phyloP scores from a whole-genome alignment of 2,113 vertebrate species.

The Agelaius phoeniceus region DNA sequence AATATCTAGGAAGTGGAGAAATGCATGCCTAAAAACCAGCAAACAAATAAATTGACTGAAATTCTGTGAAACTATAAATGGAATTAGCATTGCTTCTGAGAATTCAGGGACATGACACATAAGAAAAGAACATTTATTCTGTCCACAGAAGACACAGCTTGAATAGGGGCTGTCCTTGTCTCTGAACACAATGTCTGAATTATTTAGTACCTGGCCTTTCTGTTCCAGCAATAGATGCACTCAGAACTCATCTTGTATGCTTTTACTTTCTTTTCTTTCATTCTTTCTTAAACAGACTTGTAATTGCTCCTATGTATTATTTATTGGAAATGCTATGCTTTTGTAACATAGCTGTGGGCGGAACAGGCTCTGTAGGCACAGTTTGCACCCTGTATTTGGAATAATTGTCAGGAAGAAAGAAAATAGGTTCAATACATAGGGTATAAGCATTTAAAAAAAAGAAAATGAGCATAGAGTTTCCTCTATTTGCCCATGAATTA shows the following conservation, averaged over 20 bases:
- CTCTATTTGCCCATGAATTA: neutral
- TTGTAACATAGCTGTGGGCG: neutral
- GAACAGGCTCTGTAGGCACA: neutral
- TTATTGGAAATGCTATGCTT: neutral
- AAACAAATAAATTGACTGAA: neutral
- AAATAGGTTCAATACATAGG: neutral
- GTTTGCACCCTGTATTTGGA: neutral
- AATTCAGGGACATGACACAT: neutral
- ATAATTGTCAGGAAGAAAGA: neutral
- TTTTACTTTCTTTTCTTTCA: constrained; percentile 9
- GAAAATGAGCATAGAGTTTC: neutral
- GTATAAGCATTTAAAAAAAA: neutral
- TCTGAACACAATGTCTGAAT: neutral
- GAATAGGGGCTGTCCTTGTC: neutral
- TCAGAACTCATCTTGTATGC: neutral
- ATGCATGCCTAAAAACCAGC: neutral
- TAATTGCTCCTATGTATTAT: constrained; percentile 23
- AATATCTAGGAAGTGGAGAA: neutral
- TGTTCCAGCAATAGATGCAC: neutral
- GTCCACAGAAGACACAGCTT: neutral
- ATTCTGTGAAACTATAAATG: neutral
- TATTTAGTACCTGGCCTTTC: neutral
- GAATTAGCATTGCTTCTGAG: neutral
- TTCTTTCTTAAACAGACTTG: neutral
- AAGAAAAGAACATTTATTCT: neutral